Evolutionary conservation across 2,888 invertebrate species (phyloP), one percentile per base, ranked within the genome.

Genomic region (Galerucella pusilla): DNA sequence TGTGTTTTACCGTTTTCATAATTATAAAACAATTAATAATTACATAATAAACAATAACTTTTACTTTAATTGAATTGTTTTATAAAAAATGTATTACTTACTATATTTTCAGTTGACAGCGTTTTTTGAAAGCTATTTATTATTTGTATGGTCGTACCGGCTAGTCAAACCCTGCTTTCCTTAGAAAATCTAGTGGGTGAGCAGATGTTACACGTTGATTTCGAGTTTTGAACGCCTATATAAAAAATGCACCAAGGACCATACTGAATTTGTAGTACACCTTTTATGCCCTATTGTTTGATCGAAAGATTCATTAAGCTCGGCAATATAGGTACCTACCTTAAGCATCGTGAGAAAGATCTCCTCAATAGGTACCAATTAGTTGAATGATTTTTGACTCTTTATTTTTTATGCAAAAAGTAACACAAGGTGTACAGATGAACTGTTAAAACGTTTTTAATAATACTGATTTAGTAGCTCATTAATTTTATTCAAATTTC

Each of bases 191-290:
- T 78, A 79, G 81, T 82, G 80, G 83, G 83, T 76, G 81, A 80
- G 83, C 83, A 83, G 83, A 83, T 83, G 83, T 81, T 81, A 73
- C 71, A 78, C 75, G 78, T 75, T 75, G 78, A 78, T 78, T 78
- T 72, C 67, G 72, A 67, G 20, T 57, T 73, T 57, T 69, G 73
- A 72, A 68, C 74, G 75, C 68, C 75, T 70, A 76, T 68, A 78
- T 74, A 75, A 76, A 77, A 79, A 78, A 73, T 59, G 71, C 73
- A 72, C 66, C 71, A 77, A 77, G 73, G 77, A 74, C 77, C 77
- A 79, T 77, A 73, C 75, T 77, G 75, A 74, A 74, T 77, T 75
- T 75, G 73, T 74, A 71, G 75, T 75, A 76, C 78, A 78, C 78
- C 78, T 78, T 80, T 79, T 78, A 78, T 71, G 61, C 73, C 68